Conservation (phyloP, 2,888 invertebrate species). For the Rapana venosa region DNA sequence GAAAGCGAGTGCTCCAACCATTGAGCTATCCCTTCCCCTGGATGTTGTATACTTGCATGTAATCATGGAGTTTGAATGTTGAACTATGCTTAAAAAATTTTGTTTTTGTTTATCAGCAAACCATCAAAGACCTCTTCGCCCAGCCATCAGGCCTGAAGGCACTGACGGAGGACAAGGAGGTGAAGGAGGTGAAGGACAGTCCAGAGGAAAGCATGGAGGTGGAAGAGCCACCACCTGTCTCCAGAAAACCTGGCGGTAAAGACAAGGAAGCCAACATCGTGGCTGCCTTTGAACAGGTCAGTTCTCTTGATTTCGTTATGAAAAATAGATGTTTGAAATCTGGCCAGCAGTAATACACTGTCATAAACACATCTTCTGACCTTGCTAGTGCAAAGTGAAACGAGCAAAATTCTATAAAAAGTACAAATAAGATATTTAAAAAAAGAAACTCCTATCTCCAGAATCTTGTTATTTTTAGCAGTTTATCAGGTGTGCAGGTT, state of each 20-base stretch:
- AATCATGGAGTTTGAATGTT: no score
- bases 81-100: background rate
- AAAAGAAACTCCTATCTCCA: no score
- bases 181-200: conserved; percentile 53
- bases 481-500: no score
- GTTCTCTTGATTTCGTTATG: background rate
- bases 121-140: conserved; percentile 94
- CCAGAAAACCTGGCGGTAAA: conserved; percentile 52
- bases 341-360: no score
- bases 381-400: no score
- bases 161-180: conserved; percentile 81
- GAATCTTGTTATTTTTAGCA: no score
- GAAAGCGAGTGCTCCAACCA: no score
- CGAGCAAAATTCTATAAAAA: no score
- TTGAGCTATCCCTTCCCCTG: no score
- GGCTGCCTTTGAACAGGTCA: conserved; percentile 77
- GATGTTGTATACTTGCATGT: no score
- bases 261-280: conserved; percentile 60
- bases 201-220: conserved; percentile 49
- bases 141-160: conserved; percentile 81
- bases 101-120: conserved; percentile 82
- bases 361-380: no score
- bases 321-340: background rate
- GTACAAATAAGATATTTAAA: no score
- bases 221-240: conserved; percentile 80